These are phyloP conservation scores for Nemopilema nomurai DNA, from an alignment of 30 jellyfish, hydroid and myxozoan genomes.

Conservation along the genomic window DNA sequence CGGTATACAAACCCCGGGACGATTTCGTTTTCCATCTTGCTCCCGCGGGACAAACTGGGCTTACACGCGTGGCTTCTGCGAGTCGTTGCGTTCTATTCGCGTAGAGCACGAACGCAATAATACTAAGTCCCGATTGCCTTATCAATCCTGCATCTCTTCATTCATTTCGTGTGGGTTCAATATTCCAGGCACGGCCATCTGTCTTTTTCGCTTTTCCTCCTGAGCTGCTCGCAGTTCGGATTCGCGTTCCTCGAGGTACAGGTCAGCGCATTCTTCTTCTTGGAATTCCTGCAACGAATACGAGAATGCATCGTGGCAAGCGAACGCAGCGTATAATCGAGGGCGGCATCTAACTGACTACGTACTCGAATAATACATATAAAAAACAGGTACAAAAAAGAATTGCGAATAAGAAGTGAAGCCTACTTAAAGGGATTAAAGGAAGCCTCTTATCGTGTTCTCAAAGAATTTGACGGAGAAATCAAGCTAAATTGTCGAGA, in stretches of 20 bases:
- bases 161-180: slow-evolving; percentile 95
- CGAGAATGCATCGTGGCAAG: no score
- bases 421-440: no score
- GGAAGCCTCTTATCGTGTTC: no score
- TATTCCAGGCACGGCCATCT: slow-evolving; percentile 96
- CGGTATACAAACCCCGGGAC: background rate
- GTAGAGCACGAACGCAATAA: background rate
- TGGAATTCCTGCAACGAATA: slow-evolving; percentile 74
- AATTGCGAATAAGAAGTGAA: no score
- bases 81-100: background rate
- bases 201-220: slow-evolving; percentile 92
- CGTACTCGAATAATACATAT: no score
- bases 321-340: no score
- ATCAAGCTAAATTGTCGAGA: background rate
- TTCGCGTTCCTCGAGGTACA: slow-evolving; percentile 95
- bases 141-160: slow-evolving; percentile 95
- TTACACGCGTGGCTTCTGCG: background rate
- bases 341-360: no score
- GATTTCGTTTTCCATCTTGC: background rate
- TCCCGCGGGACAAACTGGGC: background rate
- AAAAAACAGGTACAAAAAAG: no score
- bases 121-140: background rate
- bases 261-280: slow-evolving; percentile 94
- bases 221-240: slow-evolving; percentile 87
- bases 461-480: no score